Conservation (phyloP, 53 echinoderm and acorn worm genomes). For the Holothuria scabra region DNA sequence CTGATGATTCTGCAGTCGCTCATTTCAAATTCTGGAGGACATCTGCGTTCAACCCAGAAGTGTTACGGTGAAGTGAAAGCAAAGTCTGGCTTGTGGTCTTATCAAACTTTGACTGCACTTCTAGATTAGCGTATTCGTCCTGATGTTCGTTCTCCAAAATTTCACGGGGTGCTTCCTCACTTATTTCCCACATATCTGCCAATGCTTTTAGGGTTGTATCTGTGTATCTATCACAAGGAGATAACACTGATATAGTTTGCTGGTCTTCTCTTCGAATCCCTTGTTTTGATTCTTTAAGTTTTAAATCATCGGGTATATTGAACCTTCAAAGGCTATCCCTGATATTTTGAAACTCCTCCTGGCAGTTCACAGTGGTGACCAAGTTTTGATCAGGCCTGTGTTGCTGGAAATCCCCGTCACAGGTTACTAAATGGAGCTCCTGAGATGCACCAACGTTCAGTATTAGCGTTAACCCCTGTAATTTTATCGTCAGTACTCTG, state of each 20-base stretch:
- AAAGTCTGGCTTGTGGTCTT: no score
- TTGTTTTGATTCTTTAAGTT: constrained; percentile 10
- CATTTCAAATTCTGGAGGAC: no score
- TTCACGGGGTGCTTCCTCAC: no score
- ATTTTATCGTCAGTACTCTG: constrained; percentile 15
- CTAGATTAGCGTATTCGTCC: no score
- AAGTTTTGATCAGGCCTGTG: constrained; percentile 9
- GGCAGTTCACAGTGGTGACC: constrained; percentile 22
- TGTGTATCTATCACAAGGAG: constrained; percentile 18
- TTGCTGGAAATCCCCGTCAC: constrained; percentile 8
- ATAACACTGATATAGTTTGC: not conserved
- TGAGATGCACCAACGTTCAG: not conserved
- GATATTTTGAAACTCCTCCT: constrained; percentile 8
- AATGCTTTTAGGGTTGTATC: not conserved
- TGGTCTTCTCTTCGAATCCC: constrained; percentile 32
- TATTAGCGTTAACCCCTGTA: constrained; percentile 11
- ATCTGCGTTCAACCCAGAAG: no score
- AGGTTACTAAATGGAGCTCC: not conserved
- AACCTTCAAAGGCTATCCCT: not conserved
- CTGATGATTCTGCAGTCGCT: no score
- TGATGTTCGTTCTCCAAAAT: no score
- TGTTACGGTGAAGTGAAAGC: no score
- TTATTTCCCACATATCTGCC: no score
- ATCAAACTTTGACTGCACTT: no score
- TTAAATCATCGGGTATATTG: constrained; percentile 35